Evolutionary conservation across 2,113 vertebrate species (phyloP), one percentile per base, ranked within the genome.

Genomic region (Hippocampus zosterae): DNA sequence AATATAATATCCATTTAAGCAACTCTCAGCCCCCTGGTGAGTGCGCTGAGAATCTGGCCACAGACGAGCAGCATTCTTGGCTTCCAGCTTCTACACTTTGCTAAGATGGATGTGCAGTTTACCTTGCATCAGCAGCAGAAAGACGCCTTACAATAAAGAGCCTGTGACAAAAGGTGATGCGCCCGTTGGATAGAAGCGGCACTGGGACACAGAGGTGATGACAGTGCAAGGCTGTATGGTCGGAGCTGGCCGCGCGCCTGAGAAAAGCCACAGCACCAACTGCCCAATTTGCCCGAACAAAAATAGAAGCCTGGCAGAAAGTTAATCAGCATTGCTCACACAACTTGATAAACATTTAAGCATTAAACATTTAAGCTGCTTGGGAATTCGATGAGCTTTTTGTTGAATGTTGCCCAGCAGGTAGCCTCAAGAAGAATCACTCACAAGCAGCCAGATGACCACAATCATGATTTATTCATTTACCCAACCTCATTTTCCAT

Each of bases 241-340:
- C 69, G 48, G 71, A 2, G 10, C 71, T 78, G 76, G 76, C 73
- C 73, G 65, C 71, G 73, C 37, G 70, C 64, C 73, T 72, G 71
- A 81, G 75, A 68, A 70, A 75, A 59, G 75, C 75, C 71, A 74
- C 77, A 42, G 67, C 71, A 76, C 82, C 81, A 85, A 87, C 86
- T 85, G 86, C 70, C 75, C 65, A 42, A 57, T 71, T 53, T 70
- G 59, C 86, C 83, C 69, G 84, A 81, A 83, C 82, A 50, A 42
- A 76, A 84, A 85, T 79, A 87, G 84, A 84, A 83, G 81, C 62
- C 55, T 75, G 81, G 71, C 70, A 69, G 53, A 74, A 80, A 76
- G 74, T 76, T 83, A 87, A 88, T 88, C 81, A 80, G 80, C 79
- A 88, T 89, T 85, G 63, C 69, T 87, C 85, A 87, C 80, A 86